Conservation (phyloP, 2,888 invertebrate genomes). For the Anagyrus pseudococci region DNA sequence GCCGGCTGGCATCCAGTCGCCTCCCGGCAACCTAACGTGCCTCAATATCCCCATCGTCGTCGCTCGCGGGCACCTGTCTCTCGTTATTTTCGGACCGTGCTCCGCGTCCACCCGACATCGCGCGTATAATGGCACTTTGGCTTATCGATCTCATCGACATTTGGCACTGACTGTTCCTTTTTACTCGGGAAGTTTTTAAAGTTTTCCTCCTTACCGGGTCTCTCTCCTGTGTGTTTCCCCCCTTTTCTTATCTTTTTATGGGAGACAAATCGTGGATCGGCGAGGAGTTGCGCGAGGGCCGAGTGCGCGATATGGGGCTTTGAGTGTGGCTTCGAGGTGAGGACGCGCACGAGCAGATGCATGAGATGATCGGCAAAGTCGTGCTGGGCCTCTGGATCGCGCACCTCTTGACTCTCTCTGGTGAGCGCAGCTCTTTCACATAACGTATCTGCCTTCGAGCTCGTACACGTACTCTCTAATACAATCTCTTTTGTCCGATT, state of each 20-base stretch:
- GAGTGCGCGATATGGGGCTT: conserved; percentile 19
- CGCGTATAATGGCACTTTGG: too few relatives aligned
- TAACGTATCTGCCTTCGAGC: too few relatives aligned
- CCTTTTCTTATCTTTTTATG: too few relatives aligned
- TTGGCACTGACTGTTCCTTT: too few relatives aligned
- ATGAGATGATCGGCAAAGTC: conserved; percentile 58
- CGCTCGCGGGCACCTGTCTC: not conserved
- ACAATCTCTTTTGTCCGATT: too few relatives aligned
- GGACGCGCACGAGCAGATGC: conserved; percentile 26
- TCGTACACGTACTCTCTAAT: too few relatives aligned
- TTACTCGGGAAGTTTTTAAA: too few relatives aligned
- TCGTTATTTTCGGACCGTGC: too few relatives aligned
- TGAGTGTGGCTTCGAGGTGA: not conserved
- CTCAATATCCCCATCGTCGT: not conserved
- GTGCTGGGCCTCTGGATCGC: conserved; percentile 53
- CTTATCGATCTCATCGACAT: too few relatives aligned
- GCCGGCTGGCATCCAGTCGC: conserved; percentile 13
- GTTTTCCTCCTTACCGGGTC: too few relatives aligned
- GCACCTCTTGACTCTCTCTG: conserved; percentile 52
- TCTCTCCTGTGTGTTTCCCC: not conserved
- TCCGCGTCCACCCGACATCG: too few relatives aligned
- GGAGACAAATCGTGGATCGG: too few relatives aligned
- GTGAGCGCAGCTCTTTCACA: conserved; percentile 44
- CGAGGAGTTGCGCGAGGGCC: not conserved
- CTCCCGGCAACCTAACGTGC: conserved; percentile 18